Evolutionary conservation across 2,888 invertebrate species (phyloP).

Genomic region (Colostygia pectinataria): DNA sequence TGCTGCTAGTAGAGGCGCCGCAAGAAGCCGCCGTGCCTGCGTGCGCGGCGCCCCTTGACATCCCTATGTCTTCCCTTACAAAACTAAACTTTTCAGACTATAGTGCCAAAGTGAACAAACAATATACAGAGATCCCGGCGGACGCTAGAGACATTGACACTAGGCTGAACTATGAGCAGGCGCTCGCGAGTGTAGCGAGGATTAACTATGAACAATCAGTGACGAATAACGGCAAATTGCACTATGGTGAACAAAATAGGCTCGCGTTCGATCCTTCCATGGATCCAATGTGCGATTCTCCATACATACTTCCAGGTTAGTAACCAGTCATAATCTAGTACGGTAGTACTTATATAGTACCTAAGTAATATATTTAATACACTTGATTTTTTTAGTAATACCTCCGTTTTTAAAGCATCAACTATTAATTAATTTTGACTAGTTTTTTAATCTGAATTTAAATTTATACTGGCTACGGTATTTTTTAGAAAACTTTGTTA

Average conservation of each 20-base stretch:
- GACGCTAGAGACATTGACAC: conserved; percentile 60
- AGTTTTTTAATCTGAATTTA: no score
- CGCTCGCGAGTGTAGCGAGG: conserved; percentile 63
- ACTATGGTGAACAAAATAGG: conserved; percentile 69
- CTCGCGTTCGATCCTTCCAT: conserved; percentile 65
- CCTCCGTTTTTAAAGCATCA: no score
- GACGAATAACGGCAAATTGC: conserved; percentile 56
- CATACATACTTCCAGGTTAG: conserved; percentile 71
- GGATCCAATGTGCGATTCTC: conserved; percentile 64
- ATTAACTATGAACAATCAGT: conserved; percentile 70
- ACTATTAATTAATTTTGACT: no score
- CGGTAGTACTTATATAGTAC: neutral
- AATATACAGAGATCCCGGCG: conserved; percentile 53
- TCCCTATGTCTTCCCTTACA: conserved; percentile 74
- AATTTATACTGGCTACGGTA: no score
- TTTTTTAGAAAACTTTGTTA: no score
- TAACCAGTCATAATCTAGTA: conserved; percentile 9
- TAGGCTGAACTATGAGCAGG: conserved; percentile 68
- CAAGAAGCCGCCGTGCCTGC: conserved; percentile 88
- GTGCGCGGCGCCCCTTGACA: conserved; percentile 71
- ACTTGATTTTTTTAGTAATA: no score
- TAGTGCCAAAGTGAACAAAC: conserved; percentile 74
- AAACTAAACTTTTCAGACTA: conserved; percentile 78
- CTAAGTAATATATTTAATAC: no score
- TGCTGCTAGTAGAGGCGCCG: conserved; percentile 90